Evolutionary conservation across 2,797 vertebrate species (phyloP).

Genomic region (Poeciliopsis gracilis): DNA sequence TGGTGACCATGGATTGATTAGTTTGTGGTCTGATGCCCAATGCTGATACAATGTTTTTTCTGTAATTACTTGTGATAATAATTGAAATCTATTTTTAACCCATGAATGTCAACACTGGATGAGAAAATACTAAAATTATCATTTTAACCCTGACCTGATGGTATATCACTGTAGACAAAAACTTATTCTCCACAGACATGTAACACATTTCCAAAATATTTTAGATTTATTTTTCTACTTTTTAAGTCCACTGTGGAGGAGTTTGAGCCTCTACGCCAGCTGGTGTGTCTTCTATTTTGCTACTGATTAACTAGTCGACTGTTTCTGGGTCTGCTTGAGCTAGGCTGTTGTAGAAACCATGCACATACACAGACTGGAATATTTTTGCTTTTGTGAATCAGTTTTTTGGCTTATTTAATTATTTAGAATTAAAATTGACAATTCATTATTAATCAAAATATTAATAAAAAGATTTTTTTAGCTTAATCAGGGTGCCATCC

Average conservation of each 20-base stretch:
- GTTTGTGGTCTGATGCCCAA: background rate
- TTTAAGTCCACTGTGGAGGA: background rate
- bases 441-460: too few species aligned
- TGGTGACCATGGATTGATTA: conserved; percentile 16
- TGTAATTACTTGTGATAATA: background rate
- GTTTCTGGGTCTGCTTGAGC: background rate
- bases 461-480: too few species aligned
- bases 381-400: too few species aligned
- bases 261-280: background rate
- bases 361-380: too few species aligned
- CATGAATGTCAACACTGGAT: background rate
- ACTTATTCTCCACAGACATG: background rate
- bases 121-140: background rate
- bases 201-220: background rate
- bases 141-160: background rate
- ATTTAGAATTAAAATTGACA: too few species aligned
- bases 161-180: background rate
- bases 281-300: conserved; percentile 18
- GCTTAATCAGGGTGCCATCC: too few species aligned
- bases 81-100: background rate
- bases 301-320: conserved; percentile 56
- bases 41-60: background rate
- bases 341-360: too few species aligned
- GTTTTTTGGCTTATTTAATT: too few species aligned
- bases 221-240: background rate